Percentiles rank a stretch among this genome's conserved stretches.
phyloP scores from a whole-genome alignment of 2,113 vertebrate species.

The Collichthys lucidus region DNA sequence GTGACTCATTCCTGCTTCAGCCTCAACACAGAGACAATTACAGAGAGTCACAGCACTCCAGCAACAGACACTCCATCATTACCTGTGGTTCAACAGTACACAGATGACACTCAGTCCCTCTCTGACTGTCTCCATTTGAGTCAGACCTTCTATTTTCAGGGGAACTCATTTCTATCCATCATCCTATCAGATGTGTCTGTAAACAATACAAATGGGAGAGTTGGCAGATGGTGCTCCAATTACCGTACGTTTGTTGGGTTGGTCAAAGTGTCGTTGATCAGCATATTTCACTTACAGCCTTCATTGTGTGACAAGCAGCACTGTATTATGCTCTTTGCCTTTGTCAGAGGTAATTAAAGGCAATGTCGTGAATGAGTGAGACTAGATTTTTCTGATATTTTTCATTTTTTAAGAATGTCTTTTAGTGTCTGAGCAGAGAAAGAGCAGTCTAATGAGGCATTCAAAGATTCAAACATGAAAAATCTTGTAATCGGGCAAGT shows the following conservation, averaged over 20 bases:
- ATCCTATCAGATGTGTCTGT: slow-evolving; percentile 40
- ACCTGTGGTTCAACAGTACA: slow-evolving; percentile 49
- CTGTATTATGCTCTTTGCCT: slow-evolving; percentile 39
- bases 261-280: slow-evolving; percentile 47
- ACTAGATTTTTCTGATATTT: slow-evolving; percentile 13
- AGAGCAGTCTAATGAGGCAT: slow-evolving; percentile 50
- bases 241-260: slow-evolving; percentile 32
- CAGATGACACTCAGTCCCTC: slow-evolving; percentile 42
- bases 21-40: slow-evolving; percentile 61
- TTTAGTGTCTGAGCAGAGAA: slow-evolving; percentile 26
- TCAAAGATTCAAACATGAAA: slow-evolving; percentile 41
- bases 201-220: slow-evolving; percentile 47
- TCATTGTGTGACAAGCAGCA: slow-evolving; percentile 24
- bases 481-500: slow-evolving; percentile 6
- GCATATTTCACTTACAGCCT: slow-evolving; percentile 29
- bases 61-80: slow-evolving; percentile 48
- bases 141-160: slow-evolving; percentile 53
- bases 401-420: slow-evolving; percentile 22
- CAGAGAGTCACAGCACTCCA: slow-evolving; percentile 41
- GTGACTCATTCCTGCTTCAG: slow-evolving; percentile 70
- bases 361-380: background rate
- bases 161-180: slow-evolving; percentile 30
- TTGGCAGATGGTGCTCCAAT: slow-evolving; percentile 49
- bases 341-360: slow-evolving; percentile 55
- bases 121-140: slow-evolving; percentile 28